A percentile compares a stretch with the other conserved stretches of the same genome.
Conservation (phyloP, 2,113 vertebrate species). For the Myodes glareolus region DNA sequence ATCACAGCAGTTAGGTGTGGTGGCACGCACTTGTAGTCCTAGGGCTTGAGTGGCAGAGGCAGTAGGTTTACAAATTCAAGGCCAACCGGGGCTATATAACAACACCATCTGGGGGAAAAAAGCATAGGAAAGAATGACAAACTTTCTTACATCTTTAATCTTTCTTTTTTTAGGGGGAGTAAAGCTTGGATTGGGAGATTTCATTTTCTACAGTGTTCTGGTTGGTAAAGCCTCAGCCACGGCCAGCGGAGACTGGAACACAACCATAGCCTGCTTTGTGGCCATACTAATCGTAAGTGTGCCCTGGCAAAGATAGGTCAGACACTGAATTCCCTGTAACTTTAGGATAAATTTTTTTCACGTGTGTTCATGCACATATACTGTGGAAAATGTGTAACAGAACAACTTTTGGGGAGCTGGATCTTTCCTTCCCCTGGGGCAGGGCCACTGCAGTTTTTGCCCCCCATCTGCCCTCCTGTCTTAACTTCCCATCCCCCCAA, state of each 20-base stretch:
- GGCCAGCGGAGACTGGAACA: conserved; percentile 99
- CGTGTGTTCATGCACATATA: background rate
- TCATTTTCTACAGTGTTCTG: conserved; percentile 99
- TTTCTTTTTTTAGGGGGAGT: conserved; percentile 92
- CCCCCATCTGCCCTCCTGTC: too few species aligned
- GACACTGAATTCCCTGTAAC: background rate
- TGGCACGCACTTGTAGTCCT: background rate
- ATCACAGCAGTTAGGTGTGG: background rate
- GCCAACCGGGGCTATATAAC: background rate
- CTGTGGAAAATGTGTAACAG: too few species aligned
- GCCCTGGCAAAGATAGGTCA: background rate
- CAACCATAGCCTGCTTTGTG: conserved; percentile 98
- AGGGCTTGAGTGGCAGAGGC: background rate
- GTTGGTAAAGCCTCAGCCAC: conserved; percentile 98
- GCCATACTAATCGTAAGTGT: conserved; percentile 98
- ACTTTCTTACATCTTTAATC: conserved; percentile 23
- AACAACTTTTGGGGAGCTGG: background rate
- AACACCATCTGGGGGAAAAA: background rate
- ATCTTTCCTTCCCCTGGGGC: background rate
- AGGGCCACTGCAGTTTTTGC: background rate
- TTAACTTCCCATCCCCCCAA: background rate
- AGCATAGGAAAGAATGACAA: conserved; percentile 37
- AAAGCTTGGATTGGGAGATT: conserved; percentile 97
- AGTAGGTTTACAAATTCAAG: background rate
- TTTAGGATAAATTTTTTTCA: background rate